Conservation (phyloP, 2,888 invertebrate species). For the Drosophila picticornis region DNA sequence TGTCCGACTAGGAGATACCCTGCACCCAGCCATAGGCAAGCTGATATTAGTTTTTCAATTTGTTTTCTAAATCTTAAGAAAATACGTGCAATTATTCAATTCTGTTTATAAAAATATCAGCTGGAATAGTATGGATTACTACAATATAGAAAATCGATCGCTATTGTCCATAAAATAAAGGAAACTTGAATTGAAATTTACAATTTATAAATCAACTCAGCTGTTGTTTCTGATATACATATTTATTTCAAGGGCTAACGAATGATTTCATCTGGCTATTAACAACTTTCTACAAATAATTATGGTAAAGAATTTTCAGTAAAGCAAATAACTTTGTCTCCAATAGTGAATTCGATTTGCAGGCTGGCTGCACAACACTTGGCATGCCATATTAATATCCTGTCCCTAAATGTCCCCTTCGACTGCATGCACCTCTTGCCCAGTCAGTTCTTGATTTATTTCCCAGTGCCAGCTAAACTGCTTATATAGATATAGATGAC, state of each 20-base stretch:
- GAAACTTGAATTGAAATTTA: not conserved
- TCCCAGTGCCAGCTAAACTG: constrained; percentile 32
- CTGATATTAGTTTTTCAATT: not conserved
- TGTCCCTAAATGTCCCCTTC: constrained; percentile 51
- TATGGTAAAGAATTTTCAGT: not conserved
- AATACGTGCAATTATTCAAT: not conserved
- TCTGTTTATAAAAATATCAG: not conserved
- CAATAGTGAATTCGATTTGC: not conserved
- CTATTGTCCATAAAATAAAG: not conserved
- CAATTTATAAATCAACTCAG: not conserved
- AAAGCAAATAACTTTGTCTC: not conserved
- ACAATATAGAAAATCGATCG: no score
- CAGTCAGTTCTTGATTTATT: constrained; percentile 59
- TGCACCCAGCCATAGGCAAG: not conserved
- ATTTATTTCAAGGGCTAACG: not conserved
- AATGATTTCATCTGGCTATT: no score
- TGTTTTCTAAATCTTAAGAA: not conserved
- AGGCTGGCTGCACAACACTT: not conserved
- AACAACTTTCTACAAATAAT: not conserved
- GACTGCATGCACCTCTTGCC: constrained; percentile 32
- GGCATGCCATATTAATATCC: constrained; percentile 60
- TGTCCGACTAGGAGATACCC: not conserved
- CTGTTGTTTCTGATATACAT: no score
- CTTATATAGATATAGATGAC: not conserved
- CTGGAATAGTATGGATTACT: not conserved